A percentile compares a stretch with the other conserved stretches of the same genome.
Conservation (phyloP, 2,888 invertebrate genomes). For the Platycheirus rosarum region DNA sequence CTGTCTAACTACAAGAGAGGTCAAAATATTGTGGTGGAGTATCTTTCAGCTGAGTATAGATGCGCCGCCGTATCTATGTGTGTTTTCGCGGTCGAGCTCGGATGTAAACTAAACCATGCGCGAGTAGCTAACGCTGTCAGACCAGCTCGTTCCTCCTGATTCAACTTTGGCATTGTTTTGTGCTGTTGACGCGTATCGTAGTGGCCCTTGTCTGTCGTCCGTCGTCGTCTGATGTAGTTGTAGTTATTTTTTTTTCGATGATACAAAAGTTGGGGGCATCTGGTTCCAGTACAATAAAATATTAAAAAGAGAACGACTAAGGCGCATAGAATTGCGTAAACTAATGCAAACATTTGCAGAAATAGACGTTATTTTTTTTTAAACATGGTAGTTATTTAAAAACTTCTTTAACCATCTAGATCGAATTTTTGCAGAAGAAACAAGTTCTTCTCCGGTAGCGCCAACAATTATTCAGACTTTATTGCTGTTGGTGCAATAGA, state of each 20-base stretch:
- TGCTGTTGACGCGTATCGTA: slow-evolving; percentile 26
- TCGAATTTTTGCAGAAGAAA: too few relatives aligned
- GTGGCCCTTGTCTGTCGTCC: slow-evolving; percentile 17
- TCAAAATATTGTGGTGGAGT: too few relatives aligned
- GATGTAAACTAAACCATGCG: slow-evolving; percentile 76
- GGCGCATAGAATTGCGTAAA: neutral
- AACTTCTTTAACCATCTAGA: too few relatives aligned
- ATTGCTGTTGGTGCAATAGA: too few relatives aligned
- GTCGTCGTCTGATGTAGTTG: neutral
- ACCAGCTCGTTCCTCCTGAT: slow-evolving; percentile 38
- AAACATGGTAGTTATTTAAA: too few relatives aligned
- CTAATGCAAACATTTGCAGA: too few relatives aligned
- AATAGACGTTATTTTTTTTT: too few relatives aligned
- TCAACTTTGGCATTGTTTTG: slow-evolving; percentile 46
- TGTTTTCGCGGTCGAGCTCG: slow-evolving; percentile 77
- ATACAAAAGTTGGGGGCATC: slow-evolving; percentile 65
- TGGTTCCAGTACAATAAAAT: slow-evolving; percentile 10
- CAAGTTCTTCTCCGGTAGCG: too few relatives aligned
- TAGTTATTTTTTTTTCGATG: slow-evolving; percentile 6
- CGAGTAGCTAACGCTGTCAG: slow-evolving; percentile 63
- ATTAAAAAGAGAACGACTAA: neutral
- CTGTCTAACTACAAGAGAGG: too few relatives aligned
- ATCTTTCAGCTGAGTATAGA: neutral
- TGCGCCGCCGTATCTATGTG: slow-evolving; percentile 32
- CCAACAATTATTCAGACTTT: too few relatives aligned